A percentile compares a stretch with the other conserved stretches of the same genome.
These are phyloP conservation scores for Macquaria ambigua DNA, from an alignment of 2,113 vertebrate species.

Conservation along the genomic window DNA sequence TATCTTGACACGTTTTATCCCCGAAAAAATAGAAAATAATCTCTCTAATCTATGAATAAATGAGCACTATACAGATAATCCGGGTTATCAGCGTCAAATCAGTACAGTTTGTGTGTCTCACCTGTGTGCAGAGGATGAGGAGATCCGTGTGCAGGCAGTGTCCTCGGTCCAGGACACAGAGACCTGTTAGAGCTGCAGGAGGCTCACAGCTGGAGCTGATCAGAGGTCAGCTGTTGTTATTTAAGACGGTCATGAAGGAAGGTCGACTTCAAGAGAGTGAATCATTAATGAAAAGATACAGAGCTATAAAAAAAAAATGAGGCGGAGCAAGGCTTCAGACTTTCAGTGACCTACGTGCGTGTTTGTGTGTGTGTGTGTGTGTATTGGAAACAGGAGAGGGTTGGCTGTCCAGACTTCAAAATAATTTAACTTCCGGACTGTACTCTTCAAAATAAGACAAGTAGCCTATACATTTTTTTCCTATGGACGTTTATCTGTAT, in stretches of 20 bases:
- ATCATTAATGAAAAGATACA: conserved; percentile 73
- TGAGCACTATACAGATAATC: not conserved
- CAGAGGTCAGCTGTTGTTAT: conserved; percentile 20
- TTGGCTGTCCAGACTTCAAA: not conserved
- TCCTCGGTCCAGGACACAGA: not conserved
- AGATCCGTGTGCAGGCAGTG: not conserved
- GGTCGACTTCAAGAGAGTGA: conserved; percentile 55
- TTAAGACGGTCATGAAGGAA: conserved; percentile 13
- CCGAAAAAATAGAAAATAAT: not conserved
- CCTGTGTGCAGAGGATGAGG: conserved; percentile 49
- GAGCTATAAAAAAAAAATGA: conserved; percentile 9
- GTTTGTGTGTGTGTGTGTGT: not conserved
- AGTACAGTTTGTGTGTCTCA: conserved; percentile 42
- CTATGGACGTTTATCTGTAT: no score
- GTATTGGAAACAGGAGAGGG: not conserved
- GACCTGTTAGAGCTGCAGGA: not conserved
- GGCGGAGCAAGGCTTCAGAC: conserved; percentile 44
- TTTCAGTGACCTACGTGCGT: not conserved
- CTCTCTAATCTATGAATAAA: not conserved
- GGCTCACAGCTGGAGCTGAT: conserved; percentile 10
- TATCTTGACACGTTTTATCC: not conserved
- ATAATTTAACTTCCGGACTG: not conserved
- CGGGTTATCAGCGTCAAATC: not conserved
- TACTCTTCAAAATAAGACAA: conserved; percentile 41
- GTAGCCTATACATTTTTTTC: not conserved